Conservation (phyloP, 1,140 invertebrate genomes). For the Gyrodactylus salaris region DNA sequence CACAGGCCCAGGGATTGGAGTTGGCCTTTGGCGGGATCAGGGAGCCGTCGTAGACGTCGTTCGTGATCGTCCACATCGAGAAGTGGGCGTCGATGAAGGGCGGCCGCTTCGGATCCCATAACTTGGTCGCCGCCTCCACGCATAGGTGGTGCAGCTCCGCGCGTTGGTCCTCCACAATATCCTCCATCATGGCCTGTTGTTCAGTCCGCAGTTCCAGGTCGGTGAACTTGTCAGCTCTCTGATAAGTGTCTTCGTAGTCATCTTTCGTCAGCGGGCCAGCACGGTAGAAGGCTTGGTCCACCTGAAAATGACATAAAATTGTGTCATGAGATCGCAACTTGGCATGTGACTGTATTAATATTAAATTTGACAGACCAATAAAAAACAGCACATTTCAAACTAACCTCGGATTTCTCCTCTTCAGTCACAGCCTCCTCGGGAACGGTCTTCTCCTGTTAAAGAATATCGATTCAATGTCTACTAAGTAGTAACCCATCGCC, state of each 20-base stretch:
- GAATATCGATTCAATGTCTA: no score
- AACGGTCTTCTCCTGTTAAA: no score
- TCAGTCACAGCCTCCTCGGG: no score
- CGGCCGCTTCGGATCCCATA: not conserved
- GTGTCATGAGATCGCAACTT: no score
- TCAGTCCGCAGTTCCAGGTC: not conserved
- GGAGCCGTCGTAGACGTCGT: not conserved
- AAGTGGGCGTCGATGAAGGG: not conserved
- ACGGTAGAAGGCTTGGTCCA: no score
- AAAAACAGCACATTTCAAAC: no score
- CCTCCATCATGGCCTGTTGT: not conserved
- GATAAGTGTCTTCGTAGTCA: not conserved
- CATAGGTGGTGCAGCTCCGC: not conserved
- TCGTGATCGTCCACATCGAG: not conserved
- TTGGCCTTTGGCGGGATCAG: not conserved
- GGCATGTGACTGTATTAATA: no score
- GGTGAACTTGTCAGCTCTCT: not conserved
- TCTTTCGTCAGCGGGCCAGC: not conserved
- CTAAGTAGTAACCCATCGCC: no score
- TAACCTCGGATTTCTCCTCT: no score
- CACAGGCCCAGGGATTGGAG: not conserved
- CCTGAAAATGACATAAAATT: no score
- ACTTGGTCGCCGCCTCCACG: not conserved
- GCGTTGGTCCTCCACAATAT: not conserved
- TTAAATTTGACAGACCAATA: no score